These are phyloP conservation scores for Spodoptera exigua DNA, from an alignment of 2,888 invertebrate genomes.

Conservation along the genomic window DNA sequence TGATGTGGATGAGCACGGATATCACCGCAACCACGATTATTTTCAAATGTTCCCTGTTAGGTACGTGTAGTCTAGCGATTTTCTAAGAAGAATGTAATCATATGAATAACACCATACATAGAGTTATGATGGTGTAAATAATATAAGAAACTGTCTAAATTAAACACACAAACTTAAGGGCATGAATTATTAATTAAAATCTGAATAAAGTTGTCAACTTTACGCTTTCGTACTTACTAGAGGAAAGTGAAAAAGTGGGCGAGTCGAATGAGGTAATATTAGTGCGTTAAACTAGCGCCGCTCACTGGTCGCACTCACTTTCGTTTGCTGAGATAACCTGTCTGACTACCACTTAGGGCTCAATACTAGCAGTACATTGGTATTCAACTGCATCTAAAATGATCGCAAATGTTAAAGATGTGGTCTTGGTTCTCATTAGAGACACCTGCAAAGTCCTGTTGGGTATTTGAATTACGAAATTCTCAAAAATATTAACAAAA, in stretches of 20 bases:
- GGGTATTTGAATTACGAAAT: too few species aligned
- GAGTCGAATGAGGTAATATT: constrained; percentile 81
- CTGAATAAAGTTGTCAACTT: constrained; percentile 64
- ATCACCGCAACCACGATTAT: too few species aligned
- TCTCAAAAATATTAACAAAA: too few species aligned
- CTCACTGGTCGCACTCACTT: constrained; percentile 79
- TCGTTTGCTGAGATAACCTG: constrained; percentile 70
- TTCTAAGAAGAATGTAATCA: too few species aligned
- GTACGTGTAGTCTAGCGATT: too few species aligned
- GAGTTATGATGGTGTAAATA: constrained; percentile 1
- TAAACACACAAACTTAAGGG: constrained; percentile 1
- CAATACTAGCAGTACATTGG: constrained; percentile 24
- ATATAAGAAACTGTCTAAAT: constrained; percentile 4
- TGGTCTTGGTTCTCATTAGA: too few species aligned
- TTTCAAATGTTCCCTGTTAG: too few species aligned
- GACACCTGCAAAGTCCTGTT: too few species aligned
- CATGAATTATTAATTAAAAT: constrained; percentile 23
- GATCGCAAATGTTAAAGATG: neutral
- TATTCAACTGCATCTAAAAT: constrained; percentile 5
- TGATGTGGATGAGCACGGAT: too few species aligned
- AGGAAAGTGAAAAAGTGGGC: constrained; percentile 85
- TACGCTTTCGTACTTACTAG: constrained; percentile 79
- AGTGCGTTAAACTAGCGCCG: constrained; percentile 72
- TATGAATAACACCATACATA: constrained; percentile 5
- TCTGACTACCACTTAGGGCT: constrained; percentile 47